A percentile compares a stretch with the other conserved stretches of the same genome.
Conservation (phyloP, 2,888 invertebrate species). For the Metopia argyrocephala region DNA sequence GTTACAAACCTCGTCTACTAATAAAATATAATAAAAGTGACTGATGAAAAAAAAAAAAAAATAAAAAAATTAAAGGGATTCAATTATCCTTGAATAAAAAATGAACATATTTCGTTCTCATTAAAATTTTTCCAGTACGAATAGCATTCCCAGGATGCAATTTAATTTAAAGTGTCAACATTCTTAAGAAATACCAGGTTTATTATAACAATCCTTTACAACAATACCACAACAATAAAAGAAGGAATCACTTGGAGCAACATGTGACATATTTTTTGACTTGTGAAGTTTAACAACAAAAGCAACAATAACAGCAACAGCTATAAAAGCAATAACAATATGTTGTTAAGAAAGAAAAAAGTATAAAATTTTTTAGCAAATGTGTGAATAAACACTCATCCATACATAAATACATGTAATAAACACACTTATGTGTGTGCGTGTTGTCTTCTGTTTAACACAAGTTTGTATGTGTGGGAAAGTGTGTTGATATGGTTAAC, state of each 20-base stretch:
- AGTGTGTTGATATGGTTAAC: conserved; percentile 6
- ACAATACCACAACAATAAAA: background rate
- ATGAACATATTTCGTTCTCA: too few relatives aligned
- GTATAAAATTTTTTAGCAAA: conserved; percentile 6
- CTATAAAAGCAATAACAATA: conserved; percentile 47
- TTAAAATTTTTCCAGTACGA: background rate
- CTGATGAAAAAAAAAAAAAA: too few relatives aligned
- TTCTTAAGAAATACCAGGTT: background rate
- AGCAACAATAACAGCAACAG: conserved; percentile 53
- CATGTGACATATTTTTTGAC: conserved; percentile 43
- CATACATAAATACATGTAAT: too few relatives aligned
- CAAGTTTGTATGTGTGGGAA: background rate
- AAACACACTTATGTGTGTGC: background rate
- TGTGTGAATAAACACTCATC: conserved; percentile 29
- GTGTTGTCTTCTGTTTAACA: background rate
- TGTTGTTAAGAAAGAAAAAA: background rate
- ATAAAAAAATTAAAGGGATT: too few relatives aligned
- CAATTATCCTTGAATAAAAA: too few relatives aligned
- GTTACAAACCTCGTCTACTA: too few relatives aligned
- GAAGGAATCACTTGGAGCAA: background rate
- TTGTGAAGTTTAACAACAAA: background rate
- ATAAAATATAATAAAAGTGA: too few relatives aligned
- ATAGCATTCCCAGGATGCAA: background rate
- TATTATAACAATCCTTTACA: background rate
- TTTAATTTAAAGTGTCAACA: background rate